phyloP scores from a whole-genome alignment of 2,888 invertebrate species.

The Abrostola triplasia region DNA sequence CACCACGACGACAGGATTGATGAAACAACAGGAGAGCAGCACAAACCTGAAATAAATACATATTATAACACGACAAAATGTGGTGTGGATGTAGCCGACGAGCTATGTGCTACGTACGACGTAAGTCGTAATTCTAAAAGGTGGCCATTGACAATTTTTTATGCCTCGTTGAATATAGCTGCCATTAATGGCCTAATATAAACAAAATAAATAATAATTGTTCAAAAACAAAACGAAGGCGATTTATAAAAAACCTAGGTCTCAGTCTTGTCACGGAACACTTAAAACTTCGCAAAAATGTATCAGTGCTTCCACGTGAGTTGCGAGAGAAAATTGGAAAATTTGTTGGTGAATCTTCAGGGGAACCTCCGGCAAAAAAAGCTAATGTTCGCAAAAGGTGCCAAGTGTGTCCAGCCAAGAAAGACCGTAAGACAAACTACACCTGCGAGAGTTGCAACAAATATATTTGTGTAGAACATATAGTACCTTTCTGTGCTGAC shows the following conservation, averaged over 20 bases:
- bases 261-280: conserved; percentile 1
- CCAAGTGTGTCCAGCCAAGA: conserved; percentile 14
- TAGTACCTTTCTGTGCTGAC: too few relatives aligned
- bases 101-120: conserved; percentile 7
- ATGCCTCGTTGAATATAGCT: conserved; percentile 16
- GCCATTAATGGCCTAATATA: conserved; percentile 13
- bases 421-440: conserved; percentile 28
- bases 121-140: conserved; percentile 10
- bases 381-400: conserved; percentile 20
- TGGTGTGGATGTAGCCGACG: conserved; percentile 19
- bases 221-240: conserved; percentile 7
- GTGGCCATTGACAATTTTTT: conserved; percentile 20
- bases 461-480: too few relatives aligned
- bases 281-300: conserved; percentile 2
- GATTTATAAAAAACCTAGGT: conserved; percentile 16
- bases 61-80: conserved; percentile 21
- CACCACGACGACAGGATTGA: conserved; percentile 18
- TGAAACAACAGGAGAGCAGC: conserved; percentile 2
- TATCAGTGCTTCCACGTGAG: too few relatives aligned
- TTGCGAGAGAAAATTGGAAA: too few relatives aligned
- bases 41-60: conserved; percentile 17
- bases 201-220: neutral
- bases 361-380: conserved; percentile 16
- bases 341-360: too few relatives aligned
- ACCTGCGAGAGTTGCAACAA: too few relatives aligned